These are phyloP conservation scores for Zapus hudsonius DNA, from an alignment of 2,113 vertebrate genomes.

Conservation along the genomic window DNA sequence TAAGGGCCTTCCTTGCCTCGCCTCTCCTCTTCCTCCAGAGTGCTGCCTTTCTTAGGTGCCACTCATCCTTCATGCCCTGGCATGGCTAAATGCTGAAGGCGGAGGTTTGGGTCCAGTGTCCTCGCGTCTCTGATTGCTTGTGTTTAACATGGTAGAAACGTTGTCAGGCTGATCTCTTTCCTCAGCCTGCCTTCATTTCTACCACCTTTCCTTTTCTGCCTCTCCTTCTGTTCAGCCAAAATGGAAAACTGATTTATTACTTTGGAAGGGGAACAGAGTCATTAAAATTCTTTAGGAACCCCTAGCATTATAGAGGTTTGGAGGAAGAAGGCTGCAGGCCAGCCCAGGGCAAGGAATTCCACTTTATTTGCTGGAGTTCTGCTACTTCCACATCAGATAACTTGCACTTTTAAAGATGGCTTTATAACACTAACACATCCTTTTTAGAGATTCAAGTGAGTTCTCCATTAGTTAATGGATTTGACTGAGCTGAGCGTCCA, in stretches of 20 bases:
- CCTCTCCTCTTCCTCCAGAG: neutral
- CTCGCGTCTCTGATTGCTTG: neutral
- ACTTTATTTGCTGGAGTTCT: conserved; percentile 70
- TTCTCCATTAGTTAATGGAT: conserved; percentile 58
- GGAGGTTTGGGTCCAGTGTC: neutral
- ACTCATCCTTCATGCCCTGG: neutral
- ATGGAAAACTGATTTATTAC: neutral
- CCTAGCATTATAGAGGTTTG: neutral
- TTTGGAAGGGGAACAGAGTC: neutral
- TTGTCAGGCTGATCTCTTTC: neutral
- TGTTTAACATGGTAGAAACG: neutral
- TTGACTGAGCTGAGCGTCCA: conserved; percentile 72
- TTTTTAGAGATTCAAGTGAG: conserved; percentile 77
- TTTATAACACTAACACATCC: conserved; percentile 88
- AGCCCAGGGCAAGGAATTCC: neutral
- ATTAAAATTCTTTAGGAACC: neutral
- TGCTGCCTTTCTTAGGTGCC: neutral
- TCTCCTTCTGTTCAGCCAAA: neutral
- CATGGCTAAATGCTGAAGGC: neutral
- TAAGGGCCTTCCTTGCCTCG: neutral
- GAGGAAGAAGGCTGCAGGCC: neutral
- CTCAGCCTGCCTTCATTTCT: neutral
- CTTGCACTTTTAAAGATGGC: conserved; percentile 88
- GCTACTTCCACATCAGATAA: conserved; percentile 81
- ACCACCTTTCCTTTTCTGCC: neutral